phyloP scores from a whole-genome alignment of 2,888 invertebrate species.

The Ptychoptera contaminata region DNA sequence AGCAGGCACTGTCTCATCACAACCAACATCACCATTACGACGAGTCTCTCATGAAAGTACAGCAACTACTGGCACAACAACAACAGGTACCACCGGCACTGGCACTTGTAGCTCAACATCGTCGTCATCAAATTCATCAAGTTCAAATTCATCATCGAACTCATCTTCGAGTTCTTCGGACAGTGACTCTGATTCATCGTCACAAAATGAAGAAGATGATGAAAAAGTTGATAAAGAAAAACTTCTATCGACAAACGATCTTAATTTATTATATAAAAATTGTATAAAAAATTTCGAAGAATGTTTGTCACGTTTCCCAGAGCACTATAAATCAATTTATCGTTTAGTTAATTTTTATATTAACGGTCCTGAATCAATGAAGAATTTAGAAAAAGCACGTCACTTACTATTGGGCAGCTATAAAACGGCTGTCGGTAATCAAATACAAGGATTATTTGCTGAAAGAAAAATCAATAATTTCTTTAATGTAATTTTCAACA shows the following conservation, averaged over 20 bases:
- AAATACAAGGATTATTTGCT: slow-evolving; percentile 66
- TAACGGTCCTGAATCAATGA: slow-evolving; percentile 47
- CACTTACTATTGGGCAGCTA: slow-evolving; percentile 56
- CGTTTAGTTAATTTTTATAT: slow-evolving; percentile 73
- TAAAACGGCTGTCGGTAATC: slow-evolving; percentile 45
- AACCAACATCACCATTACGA: slow-evolving; percentile 4
- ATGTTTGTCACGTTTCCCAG: slow-evolving; percentile 71
- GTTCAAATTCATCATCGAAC: slow-evolving; percentile 27
- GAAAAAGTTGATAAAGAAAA: slow-evolving; percentile 15
- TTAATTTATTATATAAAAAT: slow-evolving; percentile 35
- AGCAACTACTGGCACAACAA: slow-evolving; percentile 29
- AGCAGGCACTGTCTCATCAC: no score
- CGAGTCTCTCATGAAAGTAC: slow-evolving; percentile 21
- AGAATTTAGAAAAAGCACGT: slow-evolving; percentile 51
- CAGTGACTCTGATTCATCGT: slow-evolving; percentile 24
- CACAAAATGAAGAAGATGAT: slow-evolving; percentile 13
- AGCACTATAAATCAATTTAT: slow-evolving; percentile 87
- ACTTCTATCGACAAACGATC: slow-evolving; percentile 15
- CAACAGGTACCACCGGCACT: slow-evolving; percentile 19
- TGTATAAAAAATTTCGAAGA: slow-evolving; percentile 69
- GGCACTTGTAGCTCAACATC: slow-evolving; percentile 31
- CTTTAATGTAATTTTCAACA: slow-evolving; percentile 49
- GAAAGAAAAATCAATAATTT: slow-evolving; percentile 76
- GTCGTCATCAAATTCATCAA: slow-evolving; percentile 32
- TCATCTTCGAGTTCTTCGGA: slow-evolving; percentile 27